Evolutionary conservation across 2,113 vertebrate genomes (phyloP).

Genomic region (Anguilla rostrata): DNA sequence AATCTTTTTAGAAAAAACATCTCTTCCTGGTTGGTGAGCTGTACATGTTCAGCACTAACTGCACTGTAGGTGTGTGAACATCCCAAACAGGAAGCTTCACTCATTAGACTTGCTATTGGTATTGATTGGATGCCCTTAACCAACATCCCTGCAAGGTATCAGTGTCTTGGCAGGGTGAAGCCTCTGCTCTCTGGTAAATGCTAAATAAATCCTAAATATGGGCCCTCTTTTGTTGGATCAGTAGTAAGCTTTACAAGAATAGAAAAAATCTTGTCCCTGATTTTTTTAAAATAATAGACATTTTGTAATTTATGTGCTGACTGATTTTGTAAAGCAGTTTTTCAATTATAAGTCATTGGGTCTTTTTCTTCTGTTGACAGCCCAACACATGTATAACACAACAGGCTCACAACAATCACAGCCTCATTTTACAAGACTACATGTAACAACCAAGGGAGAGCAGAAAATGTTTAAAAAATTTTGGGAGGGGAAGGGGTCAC

Average conservation of each 20-base stretch:
- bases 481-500: background rate
- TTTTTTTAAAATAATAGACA: background rate
- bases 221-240: background rate
- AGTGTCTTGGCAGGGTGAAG: too few relatives aligned
- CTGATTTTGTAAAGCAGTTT: background rate
- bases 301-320: background rate
- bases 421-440: background rate
- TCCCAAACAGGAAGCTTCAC: background rate
- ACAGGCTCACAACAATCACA: background rate
- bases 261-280: too few relatives aligned
- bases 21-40: background rate
- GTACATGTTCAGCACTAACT: background rate
- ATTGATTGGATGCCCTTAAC: background rate
- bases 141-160: too few relatives aligned
- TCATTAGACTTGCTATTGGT: background rate
- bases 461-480: background rate
- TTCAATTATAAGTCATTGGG: background rate
- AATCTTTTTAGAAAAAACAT: background rate
- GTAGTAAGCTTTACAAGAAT: too few relatives aligned
- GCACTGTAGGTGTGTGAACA: background rate
- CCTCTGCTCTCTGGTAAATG: too few relatives aligned
- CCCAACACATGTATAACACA: background rate
- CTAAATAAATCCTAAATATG: background rate
- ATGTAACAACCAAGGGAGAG: background rate
- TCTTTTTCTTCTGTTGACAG: background rate